Evolutionary conservation across 1,140 invertebrate genomes (phyloP).

Genomic region (Drosophila aff.): DNA sequence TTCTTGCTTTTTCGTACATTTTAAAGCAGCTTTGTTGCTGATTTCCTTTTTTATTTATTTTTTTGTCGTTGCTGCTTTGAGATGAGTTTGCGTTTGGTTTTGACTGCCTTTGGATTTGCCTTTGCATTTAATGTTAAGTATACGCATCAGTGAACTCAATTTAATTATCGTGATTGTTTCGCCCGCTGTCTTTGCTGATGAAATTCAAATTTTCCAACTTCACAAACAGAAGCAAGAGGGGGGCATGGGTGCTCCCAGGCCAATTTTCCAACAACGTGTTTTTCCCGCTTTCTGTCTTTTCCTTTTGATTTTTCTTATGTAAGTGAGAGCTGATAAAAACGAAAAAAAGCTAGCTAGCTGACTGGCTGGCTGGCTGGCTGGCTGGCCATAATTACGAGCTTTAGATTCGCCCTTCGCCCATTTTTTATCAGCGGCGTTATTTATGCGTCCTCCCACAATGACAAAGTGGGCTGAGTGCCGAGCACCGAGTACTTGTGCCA

Average conservation of each 20-base stretch:
- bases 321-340: slow-evolving; percentile 71
- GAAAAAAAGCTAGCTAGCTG: slow-evolving; percentile 23
- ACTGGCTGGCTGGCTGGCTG: slow-evolving; percentile 35
- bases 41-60: slow-evolving; percentile 9
- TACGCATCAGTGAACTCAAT: slow-evolving; percentile 83
- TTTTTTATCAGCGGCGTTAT: slow-evolving; percentile 79
- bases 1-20: slow-evolving; percentile 57
- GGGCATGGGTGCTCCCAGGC: slow-evolving; percentile 11
- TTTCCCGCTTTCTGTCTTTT: slow-evolving; percentile 41
- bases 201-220: slow-evolving; percentile 79
- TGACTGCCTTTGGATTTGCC: slow-evolving; percentile 26
- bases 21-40: slow-evolving; percentile 50
- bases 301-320: slow-evolving; percentile 66
- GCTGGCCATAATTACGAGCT: slow-evolving; percentile 63
- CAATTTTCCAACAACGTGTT: slow-evolving; percentile 59
- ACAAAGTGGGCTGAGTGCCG: slow-evolving; percentile 32
- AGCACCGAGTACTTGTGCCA: slow-evolving; percentile 3
- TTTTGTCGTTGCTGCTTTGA: slow-evolving; percentile 8
- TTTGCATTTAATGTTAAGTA: slow-evolving; percentile 81
- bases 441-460: slow-evolving; percentile 71
- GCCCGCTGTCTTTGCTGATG: slow-evolving; percentile 64
- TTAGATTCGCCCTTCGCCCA: slow-evolving; percentile 75
- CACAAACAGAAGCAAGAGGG: slow-evolving; percentile 45
- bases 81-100: slow-evolving; percentile 17
- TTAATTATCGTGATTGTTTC: slow-evolving; percentile 84